Base-by-base conservation (phyloP, 2,113 vertebrate species). In the Danionella cerebrum region DNA sequence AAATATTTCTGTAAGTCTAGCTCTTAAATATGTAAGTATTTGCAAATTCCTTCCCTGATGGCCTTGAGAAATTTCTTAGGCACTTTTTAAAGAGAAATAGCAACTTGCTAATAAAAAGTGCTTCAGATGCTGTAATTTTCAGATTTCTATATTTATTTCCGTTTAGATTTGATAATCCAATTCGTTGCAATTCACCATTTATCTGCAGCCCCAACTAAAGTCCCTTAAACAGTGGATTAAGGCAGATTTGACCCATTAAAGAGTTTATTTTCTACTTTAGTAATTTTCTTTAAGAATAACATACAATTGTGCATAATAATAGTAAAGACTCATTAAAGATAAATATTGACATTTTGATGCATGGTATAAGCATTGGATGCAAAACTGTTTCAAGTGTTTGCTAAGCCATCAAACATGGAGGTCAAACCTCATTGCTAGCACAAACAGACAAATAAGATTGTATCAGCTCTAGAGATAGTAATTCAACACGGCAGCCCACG, bases 381-480 rank as follows among this genome's bases (percentile, higher is more conserved):
- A 16, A 27, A 59, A 58, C 13, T 25, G n/a, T 58, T 25, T 22
- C 57, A 44, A 8, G 57, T 25, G 25, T 60, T 18, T 29, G 2
- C 11, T 60, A 36, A 60, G 25, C 57, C 57, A 19, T 60, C 44
- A 44, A 60, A 29, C 57, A 59, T 13, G 9, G 14, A 45, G 39
- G 38, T 60, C 25, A 31, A 60, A 60, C 57, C 4, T 45, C 39
- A n/a, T 31, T 33, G 25, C 25, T 27, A 38, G 45, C 57, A 60
- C 57, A 45, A 29, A 60, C 14, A 45, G 24, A 60, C 24, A 60
- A 45, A 21, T 42, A 31, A 31, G 57, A 44, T 60, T 16, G 8
- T 60, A 60, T 60, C 39, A 31, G 11, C 57, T 60, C 39, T 60
- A 31, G 57, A 45, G 57, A 60, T 25, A 31, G 39, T 60, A 31